These are phyloP conservation scores for Campylomormyrus numenius DNA, from an alignment of 2,113 vertebrate species.

Conservation along the genomic window DNA sequence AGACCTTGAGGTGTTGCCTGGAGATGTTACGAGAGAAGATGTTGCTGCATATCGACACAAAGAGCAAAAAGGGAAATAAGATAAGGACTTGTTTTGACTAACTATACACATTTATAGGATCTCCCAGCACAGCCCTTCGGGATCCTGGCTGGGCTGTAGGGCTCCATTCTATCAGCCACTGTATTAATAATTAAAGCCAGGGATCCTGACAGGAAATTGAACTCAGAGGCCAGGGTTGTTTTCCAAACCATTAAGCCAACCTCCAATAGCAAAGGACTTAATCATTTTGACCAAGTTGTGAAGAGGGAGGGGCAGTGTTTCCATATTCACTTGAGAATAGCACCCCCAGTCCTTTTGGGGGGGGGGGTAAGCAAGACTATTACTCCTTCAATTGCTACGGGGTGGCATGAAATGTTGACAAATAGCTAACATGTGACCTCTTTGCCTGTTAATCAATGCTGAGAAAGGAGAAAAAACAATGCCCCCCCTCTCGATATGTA, in stretches of 20 bases:
- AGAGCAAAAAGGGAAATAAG: background rate
- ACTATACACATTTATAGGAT: too few relatives aligned
- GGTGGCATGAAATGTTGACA: background rate
- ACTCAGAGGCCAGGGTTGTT: background rate
- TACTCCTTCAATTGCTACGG: background rate
- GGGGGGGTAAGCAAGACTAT: background rate
- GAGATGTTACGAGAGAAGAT: background rate
- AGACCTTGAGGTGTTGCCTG: background rate
- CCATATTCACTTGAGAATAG: background rate
- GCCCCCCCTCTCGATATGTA: background rate
- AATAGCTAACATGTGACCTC: background rate
- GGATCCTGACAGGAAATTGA: background rate
- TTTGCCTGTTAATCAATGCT: constrained; percentile 18
- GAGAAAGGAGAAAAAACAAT: background rate
- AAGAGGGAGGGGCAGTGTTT: background rate
- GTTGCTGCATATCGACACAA: background rate
- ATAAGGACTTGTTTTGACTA: constrained; percentile 4
- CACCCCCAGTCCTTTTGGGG: background rate
- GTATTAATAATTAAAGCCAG: constrained; percentile 4
- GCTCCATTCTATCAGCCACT: background rate
- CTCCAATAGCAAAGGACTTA: background rate
- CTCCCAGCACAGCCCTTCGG: background rate
- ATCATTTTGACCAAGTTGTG: background rate
- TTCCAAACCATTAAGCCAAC: background rate
- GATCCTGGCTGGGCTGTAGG: background rate